Percentiles rank a stretch among this genome's conserved stretches.
Evolutionary conservation across 2,888 invertebrate genomes (phyloP).

Genomic region (Dorcus parallelipipedus): DNA sequence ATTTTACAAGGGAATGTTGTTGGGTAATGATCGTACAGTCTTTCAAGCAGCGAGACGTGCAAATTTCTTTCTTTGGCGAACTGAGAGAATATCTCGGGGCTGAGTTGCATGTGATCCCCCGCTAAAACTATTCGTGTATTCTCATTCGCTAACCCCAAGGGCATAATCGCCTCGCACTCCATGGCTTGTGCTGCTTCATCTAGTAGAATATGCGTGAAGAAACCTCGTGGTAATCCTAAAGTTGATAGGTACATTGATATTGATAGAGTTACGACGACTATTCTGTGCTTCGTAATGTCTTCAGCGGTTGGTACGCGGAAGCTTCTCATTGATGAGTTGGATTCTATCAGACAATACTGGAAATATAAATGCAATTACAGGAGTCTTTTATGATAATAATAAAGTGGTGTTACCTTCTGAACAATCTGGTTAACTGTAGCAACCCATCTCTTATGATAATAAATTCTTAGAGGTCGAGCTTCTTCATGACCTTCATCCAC

Average conservation of each 20-base stretch:
- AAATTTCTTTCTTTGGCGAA: constrained; percentile 67
- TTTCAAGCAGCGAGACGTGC: constrained; percentile 71
- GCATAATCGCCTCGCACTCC: constrained; percentile 82
- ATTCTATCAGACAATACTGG: constrained; percentile 70
- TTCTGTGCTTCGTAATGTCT: constrained; percentile 66
- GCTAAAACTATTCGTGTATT: constrained; percentile 75
- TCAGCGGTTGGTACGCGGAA: constrained; percentile 69
- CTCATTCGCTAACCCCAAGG: constrained; percentile 68
- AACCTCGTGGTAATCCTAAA: constrained; percentile 64
- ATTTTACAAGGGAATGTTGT: constrained; percentile 73
- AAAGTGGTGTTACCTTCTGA: constrained; percentile 52
- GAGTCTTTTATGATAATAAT: not conserved
- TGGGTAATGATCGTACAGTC: constrained; percentile 75
- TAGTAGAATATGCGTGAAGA: constrained; percentile 76
- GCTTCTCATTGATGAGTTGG: constrained; percentile 52
- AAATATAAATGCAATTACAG: constrained; percentile 27
- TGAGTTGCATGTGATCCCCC: constrained; percentile 83
- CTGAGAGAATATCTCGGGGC: constrained; percentile 76
- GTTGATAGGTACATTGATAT: constrained; percentile 73
- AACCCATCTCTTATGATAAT: constrained; percentile 75
- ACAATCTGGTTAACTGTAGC: constrained; percentile 72
- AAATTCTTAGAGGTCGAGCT: constrained; percentile 71
- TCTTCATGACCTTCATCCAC: constrained; percentile 64
- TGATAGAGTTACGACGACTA: constrained; percentile 76
- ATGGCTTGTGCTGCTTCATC: constrained; percentile 87